phyloP scores from a whole-genome alignment of 2,888 invertebrate genomes.

The Phaedon cochleariae region DNA sequence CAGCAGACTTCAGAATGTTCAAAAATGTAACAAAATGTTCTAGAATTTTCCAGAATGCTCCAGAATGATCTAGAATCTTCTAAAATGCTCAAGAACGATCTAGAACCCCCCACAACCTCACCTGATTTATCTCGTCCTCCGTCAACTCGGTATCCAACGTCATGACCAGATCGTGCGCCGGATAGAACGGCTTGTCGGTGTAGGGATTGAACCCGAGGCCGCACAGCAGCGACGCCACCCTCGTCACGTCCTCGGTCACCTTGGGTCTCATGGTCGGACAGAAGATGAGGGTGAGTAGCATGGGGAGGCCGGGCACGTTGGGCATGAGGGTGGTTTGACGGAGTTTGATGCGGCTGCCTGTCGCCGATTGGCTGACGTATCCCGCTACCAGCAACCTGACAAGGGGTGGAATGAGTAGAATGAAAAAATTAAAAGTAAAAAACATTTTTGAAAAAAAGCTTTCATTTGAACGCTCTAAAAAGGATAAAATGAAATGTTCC shows the following conservation, averaged over 20 bases:
- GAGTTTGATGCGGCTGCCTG: conserved; percentile 66
- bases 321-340: conserved; percentile 92
- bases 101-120: no score
- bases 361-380: conserved; percentile 66
- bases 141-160: conserved; percentile 79
- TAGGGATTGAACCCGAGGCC: conserved; percentile 77
- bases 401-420: no score
- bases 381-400: conserved; percentile 74
- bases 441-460: no score
- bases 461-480: no score
- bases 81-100: no score
- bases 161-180: conserved; percentile 86
- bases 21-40: no score
- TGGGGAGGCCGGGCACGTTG: conserved; percentile 82
- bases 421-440: no score
- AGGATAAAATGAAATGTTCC: no score
- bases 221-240: conserved; percentile 82
- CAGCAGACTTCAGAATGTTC: no score
- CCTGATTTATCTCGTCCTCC: conserved; percentile 69
- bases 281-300: conserved; percentile 82
- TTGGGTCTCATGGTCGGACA: conserved; percentile 83
- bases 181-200: conserved; percentile 70
- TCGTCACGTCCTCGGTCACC: conserved; percentile 67
- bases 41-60: no score
- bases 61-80: no score